Base-by-base conservation (phyloP, 1,140 invertebrate species). In the Drosophila baimaii region DNA sequence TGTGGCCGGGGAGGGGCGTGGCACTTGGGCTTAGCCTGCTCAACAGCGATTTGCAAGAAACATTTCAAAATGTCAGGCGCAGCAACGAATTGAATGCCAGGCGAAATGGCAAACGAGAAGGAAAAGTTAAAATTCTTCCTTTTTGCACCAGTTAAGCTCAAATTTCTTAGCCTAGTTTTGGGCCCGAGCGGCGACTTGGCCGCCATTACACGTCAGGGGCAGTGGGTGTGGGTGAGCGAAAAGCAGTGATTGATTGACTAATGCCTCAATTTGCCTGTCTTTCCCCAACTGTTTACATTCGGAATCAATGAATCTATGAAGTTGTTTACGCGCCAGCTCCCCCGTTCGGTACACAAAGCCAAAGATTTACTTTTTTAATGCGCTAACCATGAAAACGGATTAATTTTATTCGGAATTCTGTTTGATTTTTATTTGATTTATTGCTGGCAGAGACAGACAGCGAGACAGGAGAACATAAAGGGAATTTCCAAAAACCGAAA, bases 31-130 rank as follows among this genome's bases (percentile, higher is more conserved):
- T 69, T 62, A 68, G 69, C 46, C 62, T 31, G 33, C 58, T 70
- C 72, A 66, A 64, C 54, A 78, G 43, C 69, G 77, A 79, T 79
- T 86, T 88, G 63, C 79, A 77, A 77, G 66, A 77, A 82, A 86
- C 81, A 86, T 88, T 79, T 88, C 83, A 86, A 86, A 86, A 88
- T 86, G 83, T 88, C 82, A 86, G 83, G 63, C 56, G 8, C 79
- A 88, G 82, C 83, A 75, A 57, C 58, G 79, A 77, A 61, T 79
- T 71, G 69, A 88, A 78, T 77, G 74, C 72, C 78, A 68, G 31
- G 54, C 43, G 31, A 81, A 81, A 86, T 76, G 58, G 84, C 62
- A 62, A 59, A 15, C 51, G 31, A 0, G 7, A 19, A 47, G 68
- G 57, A 77, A 85, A 77, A 54, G 47, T 77, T 56, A 23, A 57